A percentile compares a stretch with the other conserved stretches of the same genome.
Evolutionary conservation across 2,888 invertebrate genomes (phyloP).

Genomic region (Torymus aiolomorphi): DNA sequence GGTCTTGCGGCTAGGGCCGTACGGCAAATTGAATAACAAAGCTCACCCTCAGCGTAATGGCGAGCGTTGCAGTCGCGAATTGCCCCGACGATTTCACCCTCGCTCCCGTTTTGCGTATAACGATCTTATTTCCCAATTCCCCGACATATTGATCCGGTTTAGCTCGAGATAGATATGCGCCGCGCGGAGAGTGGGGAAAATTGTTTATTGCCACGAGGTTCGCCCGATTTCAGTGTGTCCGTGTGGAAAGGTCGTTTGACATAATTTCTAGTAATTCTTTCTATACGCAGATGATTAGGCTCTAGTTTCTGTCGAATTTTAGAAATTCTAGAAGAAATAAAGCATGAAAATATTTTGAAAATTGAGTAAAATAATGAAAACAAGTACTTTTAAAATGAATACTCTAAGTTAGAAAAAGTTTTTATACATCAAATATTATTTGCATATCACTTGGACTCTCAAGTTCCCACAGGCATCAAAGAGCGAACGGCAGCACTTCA

Average conservation of each 20-base stretch:
- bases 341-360: too few relatives aligned
- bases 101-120: slow-evolving; percentile 70
- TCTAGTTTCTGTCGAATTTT: too few relatives aligned
- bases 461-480: too few relatives aligned
- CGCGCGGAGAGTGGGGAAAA: slow-evolving; percentile 56
- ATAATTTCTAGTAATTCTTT: neutral
- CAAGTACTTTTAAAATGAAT: too few relatives aligned
- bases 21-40: slow-evolving; percentile 74
- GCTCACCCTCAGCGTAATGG: slow-evolving; percentile 67
- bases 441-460: too few relatives aligned
- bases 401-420: too few relatives aligned
- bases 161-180: slow-evolving; percentile 46
- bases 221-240: neutral
- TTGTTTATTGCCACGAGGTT: slow-evolving; percentile 58
- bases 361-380: too few relatives aligned
- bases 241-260: slow-evolving; percentile 8
- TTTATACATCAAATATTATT: too few relatives aligned
- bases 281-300: too few relatives aligned
- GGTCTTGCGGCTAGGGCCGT: neutral
- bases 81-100: slow-evolving; percentile 58
- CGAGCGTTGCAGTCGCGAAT: slow-evolving; percentile 42
- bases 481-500: too few relatives aligned
- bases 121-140: slow-evolving; percentile 72
- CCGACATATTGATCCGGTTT: slow-evolving; percentile 72
- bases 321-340: too few relatives aligned